These are phyloP conservation scores for Hystrix brachyura DNA, from an alignment of 2,113 vertebrate genomes.

Conservation along the genomic window DNA sequence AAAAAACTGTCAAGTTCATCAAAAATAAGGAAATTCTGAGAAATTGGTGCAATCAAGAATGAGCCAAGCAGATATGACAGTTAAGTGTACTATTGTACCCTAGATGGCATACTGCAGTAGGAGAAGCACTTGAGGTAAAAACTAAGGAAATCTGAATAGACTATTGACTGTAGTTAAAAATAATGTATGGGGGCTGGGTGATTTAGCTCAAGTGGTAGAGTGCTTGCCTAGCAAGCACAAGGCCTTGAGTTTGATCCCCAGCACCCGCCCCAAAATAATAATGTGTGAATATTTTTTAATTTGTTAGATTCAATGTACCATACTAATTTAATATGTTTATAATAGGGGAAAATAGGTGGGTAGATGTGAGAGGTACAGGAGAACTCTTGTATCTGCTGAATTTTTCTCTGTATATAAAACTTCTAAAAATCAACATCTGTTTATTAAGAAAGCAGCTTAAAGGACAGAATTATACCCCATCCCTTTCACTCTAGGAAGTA, in stretches of 20 bases:
- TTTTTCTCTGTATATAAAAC: constrained; percentile 51
- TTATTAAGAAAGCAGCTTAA: constrained; percentile 18
- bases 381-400: background rate
- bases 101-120: background rate
- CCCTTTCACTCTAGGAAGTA: background rate
- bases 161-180: background rate
- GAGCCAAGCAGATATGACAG: background rate
- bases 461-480: background rate
- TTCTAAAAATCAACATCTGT: background rate
- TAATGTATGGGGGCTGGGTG: background rate
- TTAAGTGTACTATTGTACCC: background rate
- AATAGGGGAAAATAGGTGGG: background rate
- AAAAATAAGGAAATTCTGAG: constrained; percentile 40
- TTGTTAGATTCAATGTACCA: background rate
- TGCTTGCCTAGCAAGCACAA: too few species aligned
- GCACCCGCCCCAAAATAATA: too few species aligned
- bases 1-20: background rate
- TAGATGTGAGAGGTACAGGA: background rate
- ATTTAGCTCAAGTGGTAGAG: too few species aligned
- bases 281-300: background rate
- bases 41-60: background rate
- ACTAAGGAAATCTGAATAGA: background rate
- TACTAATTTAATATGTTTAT: constrained; percentile 10
- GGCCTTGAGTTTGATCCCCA: too few species aligned
- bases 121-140: constrained; percentile 3